Evolutionary conservation across 1,140 invertebrate genomes (phyloP).

Genomic region (Drosophila prosaltans): DNA sequence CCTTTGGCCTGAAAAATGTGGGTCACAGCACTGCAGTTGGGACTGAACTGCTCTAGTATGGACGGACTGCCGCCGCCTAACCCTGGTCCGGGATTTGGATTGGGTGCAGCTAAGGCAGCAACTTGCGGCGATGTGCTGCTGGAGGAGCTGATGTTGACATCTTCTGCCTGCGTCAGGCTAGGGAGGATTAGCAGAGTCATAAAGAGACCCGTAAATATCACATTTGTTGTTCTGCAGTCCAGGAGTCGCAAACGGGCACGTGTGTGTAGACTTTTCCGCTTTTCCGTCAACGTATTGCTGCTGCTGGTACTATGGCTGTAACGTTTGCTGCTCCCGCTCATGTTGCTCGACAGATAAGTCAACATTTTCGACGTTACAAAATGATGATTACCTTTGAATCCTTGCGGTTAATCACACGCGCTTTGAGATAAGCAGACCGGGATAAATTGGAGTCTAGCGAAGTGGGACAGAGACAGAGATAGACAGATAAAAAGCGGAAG

Average conservation of each 20-base stretch:
- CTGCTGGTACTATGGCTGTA: slow-evolving; percentile 22
- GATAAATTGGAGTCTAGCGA: slow-evolving; percentile 2
- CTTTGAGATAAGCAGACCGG: not conserved
- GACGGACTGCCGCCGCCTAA: slow-evolving; percentile 48
- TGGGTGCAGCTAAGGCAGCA: slow-evolving; percentile 65
- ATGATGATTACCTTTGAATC: slow-evolving; percentile 1
- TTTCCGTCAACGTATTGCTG: not conserved
- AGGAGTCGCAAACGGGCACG: not conserved
- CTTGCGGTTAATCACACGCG: slow-evolving; percentile 18
- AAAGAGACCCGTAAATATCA: slow-evolving; percentile 59
- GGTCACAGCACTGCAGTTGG: slow-evolving; percentile 75
- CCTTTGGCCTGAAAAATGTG: slow-evolving; percentile 73
- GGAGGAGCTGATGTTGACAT: slow-evolving; percentile 7
- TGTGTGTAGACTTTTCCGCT: not conserved
- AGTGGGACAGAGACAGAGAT: not conserved
- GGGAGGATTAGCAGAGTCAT: slow-evolving; percentile 34
- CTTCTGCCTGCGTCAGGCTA: slow-evolving; percentile 22
- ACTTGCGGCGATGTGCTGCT: slow-evolving; percentile 31
- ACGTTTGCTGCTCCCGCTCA: slow-evolving; percentile 27
- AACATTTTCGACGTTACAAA: slow-evolving; percentile 38
- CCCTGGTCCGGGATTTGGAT: slow-evolving; percentile 27
- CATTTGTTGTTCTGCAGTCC: slow-evolving; percentile 39
- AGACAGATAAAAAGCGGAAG: slow-evolving; percentile 5
- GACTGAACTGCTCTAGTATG: slow-evolving; percentile 77
- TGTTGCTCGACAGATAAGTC: slow-evolving; percentile 22